Evolutionary conservation across 2,888 invertebrate genomes (phyloP), one percentile per base, ranked within the genome.

Genomic region (Steinernema scapterisci): DNA sequence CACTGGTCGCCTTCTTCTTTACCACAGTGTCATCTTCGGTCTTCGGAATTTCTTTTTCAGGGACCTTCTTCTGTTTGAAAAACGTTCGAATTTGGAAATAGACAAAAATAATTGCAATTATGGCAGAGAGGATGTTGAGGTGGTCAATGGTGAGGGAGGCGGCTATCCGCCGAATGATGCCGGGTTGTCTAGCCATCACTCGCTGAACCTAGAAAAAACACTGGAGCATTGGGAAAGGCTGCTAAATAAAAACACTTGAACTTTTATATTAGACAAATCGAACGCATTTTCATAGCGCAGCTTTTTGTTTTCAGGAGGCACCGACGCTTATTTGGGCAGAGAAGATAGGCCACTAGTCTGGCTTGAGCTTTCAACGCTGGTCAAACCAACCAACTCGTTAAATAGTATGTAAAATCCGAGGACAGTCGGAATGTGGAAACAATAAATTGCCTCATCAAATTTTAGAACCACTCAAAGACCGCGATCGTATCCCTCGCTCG

Each of bases 61-160:
- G 73, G 38, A 70, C 77, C 45, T 79, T 82, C 44, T 72, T 81
- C 23, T 81, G 72, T 6, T 52, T 45, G 45, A 79, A 77, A 71
- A 77, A 70, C 27, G 70, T 72, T 16, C 44, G 31, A 9, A 77
- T 23, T 72, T 77, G 78, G 31, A 74, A 38, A 25, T 51, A 63
- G 16, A 77, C 73, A 48, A 77, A 77, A 46, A 54, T 21, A 6
- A 70, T 25, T 1, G 79, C 78, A 27, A 79, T 31, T 1, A 74
- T n/a, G 13, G 74, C 46, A n/a, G 78, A 76, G 43, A 73, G 52
- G 3, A 48, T 56, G 51, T 77, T 77, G 3, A 77, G 51, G 45
- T 77, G 78, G 16, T 63, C 63, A 3, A 63, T 31, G 31, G 63
- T 63, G 38, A 63, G 11, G 2, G 63, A 63, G 27, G 31, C 63